A percentile compares a stretch with the other conserved stretches of the same genome.
Evolutionary conservation across 2,888 invertebrate species (phyloP).

Genomic region (Pilophorus perplexus): DNA sequence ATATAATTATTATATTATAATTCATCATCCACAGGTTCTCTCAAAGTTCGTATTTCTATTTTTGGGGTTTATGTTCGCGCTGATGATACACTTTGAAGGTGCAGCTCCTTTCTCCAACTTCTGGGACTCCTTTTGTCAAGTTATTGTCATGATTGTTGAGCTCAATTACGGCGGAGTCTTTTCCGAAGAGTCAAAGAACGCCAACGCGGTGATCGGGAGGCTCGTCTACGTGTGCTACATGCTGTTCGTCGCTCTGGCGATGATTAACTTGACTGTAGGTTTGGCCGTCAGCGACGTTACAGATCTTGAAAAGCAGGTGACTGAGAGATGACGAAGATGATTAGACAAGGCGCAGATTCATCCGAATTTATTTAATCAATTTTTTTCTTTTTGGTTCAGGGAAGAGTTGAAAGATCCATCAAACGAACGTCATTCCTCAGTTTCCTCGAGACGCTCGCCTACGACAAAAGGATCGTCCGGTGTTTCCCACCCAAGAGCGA

Average conservation of each 20-base stretch:
- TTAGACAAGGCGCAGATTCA: too few species aligned
- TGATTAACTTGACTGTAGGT: constrained; percentile 62
- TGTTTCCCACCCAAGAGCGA: constrained; percentile 50
- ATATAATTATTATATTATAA: too few species aligned
- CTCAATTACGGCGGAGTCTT: constrained; percentile 58
- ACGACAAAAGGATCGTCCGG: constrained; percentile 55
- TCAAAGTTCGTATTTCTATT: constrained; percentile 55
- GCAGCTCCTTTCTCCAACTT: constrained; percentile 57
- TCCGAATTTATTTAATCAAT: too few species aligned
- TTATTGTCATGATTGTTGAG: constrained; percentile 53
- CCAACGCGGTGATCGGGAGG: constrained; percentile 55
- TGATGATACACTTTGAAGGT: constrained; percentile 59
- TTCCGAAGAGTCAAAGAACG: constrained; percentile 52
- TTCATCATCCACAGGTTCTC: constrained; percentile 54
- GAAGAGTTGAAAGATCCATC: constrained; percentile 58
- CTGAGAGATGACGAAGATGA: too few species aligned
- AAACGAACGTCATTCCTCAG: constrained; percentile 60
- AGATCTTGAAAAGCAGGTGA: constrained; percentile 56
- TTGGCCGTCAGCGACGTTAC: constrained; percentile 62
- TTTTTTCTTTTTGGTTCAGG: constrained; percentile 49
- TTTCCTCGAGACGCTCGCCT: constrained; percentile 57
- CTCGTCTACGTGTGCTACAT: constrained; percentile 57
- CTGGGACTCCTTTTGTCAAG: constrained; percentile 57
- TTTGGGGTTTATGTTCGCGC: constrained; percentile 59
- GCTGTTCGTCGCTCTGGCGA: constrained; percentile 58